These are phyloP conservation scores for Mesoclemmys tuberculata DNA, from an alignment of 2,113 vertebrate species.

Conservation along the genomic window DNA sequence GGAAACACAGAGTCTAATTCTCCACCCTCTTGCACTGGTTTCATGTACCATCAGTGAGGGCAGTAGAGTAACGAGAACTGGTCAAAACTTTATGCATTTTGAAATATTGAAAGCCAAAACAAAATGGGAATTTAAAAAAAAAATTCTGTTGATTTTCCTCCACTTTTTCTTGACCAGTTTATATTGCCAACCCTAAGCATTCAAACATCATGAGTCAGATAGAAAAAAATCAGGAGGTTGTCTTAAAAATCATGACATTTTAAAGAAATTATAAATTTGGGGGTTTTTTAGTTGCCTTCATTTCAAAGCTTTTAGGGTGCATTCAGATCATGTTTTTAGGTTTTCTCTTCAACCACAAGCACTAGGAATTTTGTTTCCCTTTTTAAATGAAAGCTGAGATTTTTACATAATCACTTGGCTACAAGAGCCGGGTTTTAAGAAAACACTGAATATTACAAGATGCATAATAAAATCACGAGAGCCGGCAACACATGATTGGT, in stretches of 20 bases:
- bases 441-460: neutral
- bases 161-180: neutral
- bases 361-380: fast-evolving
- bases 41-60: fast-evolving
- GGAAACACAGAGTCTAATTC: neutral
- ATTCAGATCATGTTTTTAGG: neutral
- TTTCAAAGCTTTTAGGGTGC: neutral
- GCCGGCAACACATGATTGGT: neutral
- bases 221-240: neutral
- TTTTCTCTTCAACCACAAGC: neutral
- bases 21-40: neutral
- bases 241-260: neutral
- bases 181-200: neutral
- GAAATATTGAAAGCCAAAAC: neutral
- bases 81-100: neutral
- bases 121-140: neutral
- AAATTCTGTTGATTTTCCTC: neutral
- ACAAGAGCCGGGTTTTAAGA: neutral
- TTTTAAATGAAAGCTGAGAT: neutral
- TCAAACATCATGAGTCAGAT: neutral
- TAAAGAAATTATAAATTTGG: neutral
- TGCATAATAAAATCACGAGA: neutral
- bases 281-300: neutral
- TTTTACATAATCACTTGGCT: neutral
- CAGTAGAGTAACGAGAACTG: neutral